phyloP scores from a whole-genome alignment of 30 jellyfish, hydroid and myxozoan genomes.

The Cassiopea xamachana region DNA sequence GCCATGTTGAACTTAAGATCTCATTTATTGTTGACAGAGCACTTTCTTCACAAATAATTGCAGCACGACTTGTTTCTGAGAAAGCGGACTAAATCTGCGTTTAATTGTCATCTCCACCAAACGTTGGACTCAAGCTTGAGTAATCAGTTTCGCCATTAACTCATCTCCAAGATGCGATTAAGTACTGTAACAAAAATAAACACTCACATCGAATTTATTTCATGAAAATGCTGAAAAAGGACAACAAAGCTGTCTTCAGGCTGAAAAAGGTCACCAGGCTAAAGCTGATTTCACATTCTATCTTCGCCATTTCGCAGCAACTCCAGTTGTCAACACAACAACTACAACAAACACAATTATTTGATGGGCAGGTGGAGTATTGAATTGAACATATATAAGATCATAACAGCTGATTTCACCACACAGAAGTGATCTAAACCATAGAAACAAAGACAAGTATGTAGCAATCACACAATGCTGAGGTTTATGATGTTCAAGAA shows the following conservation, averaged over 20 bases:
- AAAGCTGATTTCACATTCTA: too few species aligned
- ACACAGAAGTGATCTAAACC: neutral
- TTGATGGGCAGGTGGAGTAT: slow-evolving; percentile 6
- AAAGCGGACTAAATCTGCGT: too few species aligned
- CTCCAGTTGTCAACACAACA: slow-evolving; percentile 49
- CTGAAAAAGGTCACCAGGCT: slow-evolving; percentile 4
- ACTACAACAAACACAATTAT: slow-evolving; percentile 26
- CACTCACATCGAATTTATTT: neutral
- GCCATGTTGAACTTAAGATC: slow-evolving; percentile 12
- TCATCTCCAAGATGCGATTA: too few species aligned
- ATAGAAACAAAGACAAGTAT: neutral
- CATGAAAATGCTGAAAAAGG: neutral
- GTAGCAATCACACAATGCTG: neutral
- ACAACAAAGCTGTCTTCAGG: neutral
- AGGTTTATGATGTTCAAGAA: too few species aligned
- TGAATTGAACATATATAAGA: neutral
- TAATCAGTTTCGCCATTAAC: too few species aligned
- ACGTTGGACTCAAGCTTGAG: too few species aligned
- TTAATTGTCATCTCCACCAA: too few species aligned
- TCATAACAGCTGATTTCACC: neutral
- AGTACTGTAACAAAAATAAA: too few species aligned
- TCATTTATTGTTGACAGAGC: neutral
- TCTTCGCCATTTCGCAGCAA: slow-evolving; percentile 11
- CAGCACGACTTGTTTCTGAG: too few species aligned
- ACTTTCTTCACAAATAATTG: too few species aligned